These are phyloP conservation scores for Falco peregrinus DNA, from an alignment of 2,797 vertebrate genomes.

Conservation along the genomic window DNA sequence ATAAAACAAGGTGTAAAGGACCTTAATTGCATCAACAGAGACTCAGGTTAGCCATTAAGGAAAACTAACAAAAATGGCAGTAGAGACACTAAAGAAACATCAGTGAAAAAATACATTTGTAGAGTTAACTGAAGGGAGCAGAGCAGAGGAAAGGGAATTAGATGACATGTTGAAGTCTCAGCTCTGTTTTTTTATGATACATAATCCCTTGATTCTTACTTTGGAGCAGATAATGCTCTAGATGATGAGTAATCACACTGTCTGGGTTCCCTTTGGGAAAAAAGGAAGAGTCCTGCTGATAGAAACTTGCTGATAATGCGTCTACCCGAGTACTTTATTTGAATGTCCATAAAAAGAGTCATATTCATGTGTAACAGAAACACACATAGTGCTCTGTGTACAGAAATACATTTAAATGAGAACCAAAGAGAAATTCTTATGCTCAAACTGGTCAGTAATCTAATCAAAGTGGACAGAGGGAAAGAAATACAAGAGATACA, in stretches of 20 bases:
- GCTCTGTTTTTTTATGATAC: background rate
- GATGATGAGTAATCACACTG: background rate
- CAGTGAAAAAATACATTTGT: background rate
- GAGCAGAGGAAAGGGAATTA: background rate
- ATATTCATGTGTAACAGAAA: background rate
- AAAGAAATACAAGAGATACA: slow-evolving; percentile 18
- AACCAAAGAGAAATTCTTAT: background rate
- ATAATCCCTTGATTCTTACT: slow-evolving; percentile 4
- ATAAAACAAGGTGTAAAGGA: background rate
- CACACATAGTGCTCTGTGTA: background rate
- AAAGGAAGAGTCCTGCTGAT: background rate
- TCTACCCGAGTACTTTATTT: background rate
- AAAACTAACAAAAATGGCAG: background rate
- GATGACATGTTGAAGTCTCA: background rate
- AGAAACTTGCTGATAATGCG: background rate
- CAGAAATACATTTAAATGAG: background rate
- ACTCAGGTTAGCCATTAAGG: background rate
- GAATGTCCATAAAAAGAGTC: background rate
- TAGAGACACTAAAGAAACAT: background rate
- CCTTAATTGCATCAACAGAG: background rate
- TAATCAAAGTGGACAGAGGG: background rate
- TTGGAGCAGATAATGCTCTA: background rate
- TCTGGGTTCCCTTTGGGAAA: background rate
- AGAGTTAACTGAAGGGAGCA: background rate
- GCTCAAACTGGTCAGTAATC: background rate